These are phyloP conservation scores for Drosophila funebris DNA, from an alignment of 1,140 invertebrate genomes.

Conservation along the genomic window DNA sequence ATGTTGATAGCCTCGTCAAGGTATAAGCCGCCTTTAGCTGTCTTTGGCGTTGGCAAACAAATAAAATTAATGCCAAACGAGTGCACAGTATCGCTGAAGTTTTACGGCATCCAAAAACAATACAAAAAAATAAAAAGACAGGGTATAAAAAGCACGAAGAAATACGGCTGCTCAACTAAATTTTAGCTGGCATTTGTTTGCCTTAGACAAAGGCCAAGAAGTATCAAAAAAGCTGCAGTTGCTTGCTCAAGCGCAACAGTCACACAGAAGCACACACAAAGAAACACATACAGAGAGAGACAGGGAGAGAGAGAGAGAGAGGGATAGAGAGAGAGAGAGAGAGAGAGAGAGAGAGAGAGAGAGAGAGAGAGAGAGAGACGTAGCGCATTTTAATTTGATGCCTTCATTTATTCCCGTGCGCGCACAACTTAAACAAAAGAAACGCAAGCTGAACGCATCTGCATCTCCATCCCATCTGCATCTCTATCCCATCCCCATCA, in stretches of 20 bases:
- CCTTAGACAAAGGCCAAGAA: conserved; percentile 53
- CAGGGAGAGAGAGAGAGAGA: neutral
- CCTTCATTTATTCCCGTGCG: conserved; percentile 66
- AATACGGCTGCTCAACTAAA: conserved; percentile 21
- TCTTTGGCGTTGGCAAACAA: conserved; percentile 47
- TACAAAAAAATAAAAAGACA: neutral
- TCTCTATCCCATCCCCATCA: no score
- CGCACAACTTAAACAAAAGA: conserved; percentile 71
- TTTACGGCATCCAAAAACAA: conserved; percentile 7
- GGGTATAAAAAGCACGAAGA: no score
- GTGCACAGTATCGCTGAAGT: conserved; percentile 20
- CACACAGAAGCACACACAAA: conserved; percentile 37
- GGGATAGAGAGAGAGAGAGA: no score
- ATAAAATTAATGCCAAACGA: conserved; percentile 59
- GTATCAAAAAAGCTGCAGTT: conserved; percentile 52
- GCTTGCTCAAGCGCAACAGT: conserved; percentile 65
- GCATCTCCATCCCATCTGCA: neutral
- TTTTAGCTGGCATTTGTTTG: conserved; percentile 49
- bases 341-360: no score
- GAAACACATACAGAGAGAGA: conserved; percentile 7
- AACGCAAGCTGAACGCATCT: conserved; percentile 19
- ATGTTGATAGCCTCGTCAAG: conserved; percentile 20
- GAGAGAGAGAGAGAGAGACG: conserved; percentile 8
- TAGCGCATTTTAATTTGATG: conserved; percentile 78
- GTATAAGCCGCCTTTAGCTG: conserved; percentile 9